Percentiles rank a stretch among this genome's conserved stretches.
phyloP scores from a whole-genome alignment of 1,140 invertebrate species.

The Semibalanus balanoides region DNA sequence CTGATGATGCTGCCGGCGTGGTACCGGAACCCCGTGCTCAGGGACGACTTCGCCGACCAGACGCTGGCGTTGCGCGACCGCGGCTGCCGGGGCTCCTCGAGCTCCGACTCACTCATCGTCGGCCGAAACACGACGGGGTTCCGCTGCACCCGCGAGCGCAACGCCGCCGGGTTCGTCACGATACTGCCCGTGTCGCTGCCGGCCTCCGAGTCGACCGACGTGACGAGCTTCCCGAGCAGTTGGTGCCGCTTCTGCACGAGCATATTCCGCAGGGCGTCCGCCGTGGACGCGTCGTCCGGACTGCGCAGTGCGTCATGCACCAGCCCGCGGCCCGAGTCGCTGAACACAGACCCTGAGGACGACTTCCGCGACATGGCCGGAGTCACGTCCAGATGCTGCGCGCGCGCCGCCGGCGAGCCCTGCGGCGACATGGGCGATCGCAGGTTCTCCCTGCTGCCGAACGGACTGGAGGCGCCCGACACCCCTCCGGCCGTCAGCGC shows the following conservation, averaged over 20 bases:
- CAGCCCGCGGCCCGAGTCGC: not conserved
- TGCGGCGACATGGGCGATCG: not conserved
- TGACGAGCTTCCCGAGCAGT: slow-evolving; percentile 66
- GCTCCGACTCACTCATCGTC: slow-evolving; percentile 21
- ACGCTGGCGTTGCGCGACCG: slow-evolving; percentile 51
- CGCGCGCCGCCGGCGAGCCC: not conserved
- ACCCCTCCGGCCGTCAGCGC: not conserved
- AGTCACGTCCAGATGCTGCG: not conserved
- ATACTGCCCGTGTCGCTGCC: slow-evolving; percentile 52
- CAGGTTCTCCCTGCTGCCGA: slow-evolving; percentile 33
- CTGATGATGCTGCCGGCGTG: slow-evolving; percentile 73
- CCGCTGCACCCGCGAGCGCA: slow-evolving; percentile 34
- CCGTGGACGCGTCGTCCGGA: slow-evolving; percentile 16
- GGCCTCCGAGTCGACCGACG: slow-evolving; percentile 46
- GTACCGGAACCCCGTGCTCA: slow-evolving; percentile 74
- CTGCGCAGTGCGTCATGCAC: slow-evolving; percentile 1
- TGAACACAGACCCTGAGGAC: not conserved
- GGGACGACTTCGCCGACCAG: slow-evolving; percentile 82
- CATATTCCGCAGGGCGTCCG: slow-evolving; percentile 72
- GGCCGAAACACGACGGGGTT: slow-evolving; percentile 15
- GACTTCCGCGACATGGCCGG: not conserved
- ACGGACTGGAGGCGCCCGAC: slow-evolving; percentile 26
- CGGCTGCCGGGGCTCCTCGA: slow-evolving; percentile 18
- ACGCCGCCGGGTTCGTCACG: slow-evolving; percentile 58
- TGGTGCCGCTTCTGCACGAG: slow-evolving; percentile 72